Conservation (phyloP, 1,140 invertebrate genomes). For the Neotoxoptera formosana region DNA sequence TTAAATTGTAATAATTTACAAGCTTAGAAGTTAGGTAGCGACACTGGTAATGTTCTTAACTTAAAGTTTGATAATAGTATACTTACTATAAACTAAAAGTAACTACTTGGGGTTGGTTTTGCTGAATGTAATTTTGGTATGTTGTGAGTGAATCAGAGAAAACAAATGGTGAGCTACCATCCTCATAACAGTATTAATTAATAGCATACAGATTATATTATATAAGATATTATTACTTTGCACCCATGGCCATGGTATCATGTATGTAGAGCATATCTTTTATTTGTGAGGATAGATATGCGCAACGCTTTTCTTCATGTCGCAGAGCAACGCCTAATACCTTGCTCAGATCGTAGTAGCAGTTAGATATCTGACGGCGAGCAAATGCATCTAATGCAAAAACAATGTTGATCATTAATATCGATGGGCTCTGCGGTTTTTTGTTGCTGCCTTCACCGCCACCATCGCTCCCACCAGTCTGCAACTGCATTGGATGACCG, state of each 20-base stretch:
- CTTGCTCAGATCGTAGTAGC: conserved; percentile 94
- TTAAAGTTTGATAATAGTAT: too few species aligned
- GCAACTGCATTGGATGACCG: conserved; percentile 85
- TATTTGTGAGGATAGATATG: conserved; percentile 89
- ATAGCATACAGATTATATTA: not conserved
- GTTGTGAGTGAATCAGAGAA: too few species aligned
- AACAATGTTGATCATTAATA: conserved; percentile 89
- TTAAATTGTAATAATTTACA: too few species aligned
- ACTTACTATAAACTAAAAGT: too few species aligned
- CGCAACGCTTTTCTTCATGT: conserved; percentile 89
- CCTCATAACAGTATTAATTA: not conserved
- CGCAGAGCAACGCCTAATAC: conserved; percentile 84
- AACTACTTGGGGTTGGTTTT: too few species aligned
- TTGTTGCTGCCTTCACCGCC: conserved; percentile 62
- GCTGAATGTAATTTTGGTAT: too few species aligned
- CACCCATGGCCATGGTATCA: conserved; percentile 71
- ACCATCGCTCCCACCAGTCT: conserved; percentile 65
- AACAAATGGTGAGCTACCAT: too few species aligned
- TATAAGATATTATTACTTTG: conserved; percentile 43
- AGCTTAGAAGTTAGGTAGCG: too few species aligned
- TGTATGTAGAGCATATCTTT: conserved; percentile 82
- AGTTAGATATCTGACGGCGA: conserved; percentile 90
- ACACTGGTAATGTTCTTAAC: too few species aligned
- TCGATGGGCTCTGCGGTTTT: conserved; percentile 71
- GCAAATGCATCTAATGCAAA: conserved; percentile 90